Evolutionary conservation across 2,888 invertebrate species (phyloP), one percentile per base, ranked within the genome.

Genomic region (Bombylius discolor): DNA sequence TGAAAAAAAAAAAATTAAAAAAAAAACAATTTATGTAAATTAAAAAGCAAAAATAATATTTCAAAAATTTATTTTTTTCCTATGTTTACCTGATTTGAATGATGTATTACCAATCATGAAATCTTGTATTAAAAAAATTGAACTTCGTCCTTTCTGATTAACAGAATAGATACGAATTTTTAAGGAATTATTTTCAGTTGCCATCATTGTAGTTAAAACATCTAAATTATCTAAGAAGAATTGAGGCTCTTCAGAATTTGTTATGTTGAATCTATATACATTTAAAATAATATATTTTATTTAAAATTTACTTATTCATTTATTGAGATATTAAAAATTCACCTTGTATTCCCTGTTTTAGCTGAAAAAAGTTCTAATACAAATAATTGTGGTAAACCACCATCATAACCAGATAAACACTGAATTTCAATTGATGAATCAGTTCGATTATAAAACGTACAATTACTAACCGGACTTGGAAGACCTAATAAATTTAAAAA

Each of bases 381-480:
- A 77, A 92, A 92, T 70, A 81, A 80, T 77, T 92, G 91, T 58
- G 90, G 89, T 66, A 92, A 81, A 62, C 92, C 92, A 58, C 92
- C 92, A 76, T 92, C 91, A 76, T 90, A 91, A 64, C 89, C 89
- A 33, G 89, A 78, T 67, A 85, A 80, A 72, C 92, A 92, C 66
- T 83, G 82, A 63, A 91, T 87, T 72, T 86, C 84, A 64, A 88
- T 87, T 59, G 87, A 86, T 65, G 85, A 87, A 66, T 85, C 83
- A 14, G 91, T 91, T 71, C 88, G 87, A 75, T 92, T 92, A 72
- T 85, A 85, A 64, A 90, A 77, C 54, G 86, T 81, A 75, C 92
- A 92, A 77, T 92, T 92, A 60, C 84, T 83, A 52, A 91, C 89
- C 54, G 87, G 81, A 70, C 87, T 89, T 46, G 92, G 92, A 70